phyloP scores from a whole-genome alignment of 2,113 vertebrate species.

The Cephalopterus ornatus region DNA sequence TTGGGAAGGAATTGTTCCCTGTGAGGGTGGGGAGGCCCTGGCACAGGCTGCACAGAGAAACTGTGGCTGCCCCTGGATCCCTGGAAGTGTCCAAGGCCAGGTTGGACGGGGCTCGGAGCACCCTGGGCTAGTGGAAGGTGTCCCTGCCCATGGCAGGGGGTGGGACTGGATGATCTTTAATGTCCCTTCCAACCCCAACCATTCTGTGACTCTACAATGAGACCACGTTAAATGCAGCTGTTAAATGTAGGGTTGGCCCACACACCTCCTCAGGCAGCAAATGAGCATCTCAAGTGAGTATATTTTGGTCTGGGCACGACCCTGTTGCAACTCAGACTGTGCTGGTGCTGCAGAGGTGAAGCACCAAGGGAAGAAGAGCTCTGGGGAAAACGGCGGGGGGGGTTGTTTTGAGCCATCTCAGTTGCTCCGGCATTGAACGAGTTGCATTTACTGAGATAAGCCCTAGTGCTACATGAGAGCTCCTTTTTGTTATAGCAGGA shows the following conservation, averaged over 20 bases:
- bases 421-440: not conserved
- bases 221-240: not conserved
- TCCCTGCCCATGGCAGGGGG: not conserved
- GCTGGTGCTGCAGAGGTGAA: fast-evolving
- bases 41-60: not conserved
- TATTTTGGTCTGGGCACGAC: not conserved
- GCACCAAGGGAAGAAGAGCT: not conserved
- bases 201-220: not conserved
- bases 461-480: not conserved
- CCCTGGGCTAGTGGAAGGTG: not conserved
- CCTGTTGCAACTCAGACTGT: not conserved
- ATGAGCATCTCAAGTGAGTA: not conserved
- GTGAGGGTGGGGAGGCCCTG: not conserved
- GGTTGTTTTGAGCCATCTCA: not conserved
- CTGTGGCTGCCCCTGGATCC: not conserved
- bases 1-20: not conserved
- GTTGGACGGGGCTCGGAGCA: too few relatives aligned
- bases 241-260: not conserved
- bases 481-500: not conserved
- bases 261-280: not conserved
- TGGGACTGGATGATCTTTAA: not conserved
- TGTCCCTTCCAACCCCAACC: not conserved
- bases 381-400: not conserved
- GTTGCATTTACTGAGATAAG: not conserved
- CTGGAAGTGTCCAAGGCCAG: not conserved